Percentiles rank a stretch among this genome's conserved stretches.
phyloP scores from a whole-genome alignment of 2,113 vertebrate genomes.

The Podarcis raffonei region DNA sequence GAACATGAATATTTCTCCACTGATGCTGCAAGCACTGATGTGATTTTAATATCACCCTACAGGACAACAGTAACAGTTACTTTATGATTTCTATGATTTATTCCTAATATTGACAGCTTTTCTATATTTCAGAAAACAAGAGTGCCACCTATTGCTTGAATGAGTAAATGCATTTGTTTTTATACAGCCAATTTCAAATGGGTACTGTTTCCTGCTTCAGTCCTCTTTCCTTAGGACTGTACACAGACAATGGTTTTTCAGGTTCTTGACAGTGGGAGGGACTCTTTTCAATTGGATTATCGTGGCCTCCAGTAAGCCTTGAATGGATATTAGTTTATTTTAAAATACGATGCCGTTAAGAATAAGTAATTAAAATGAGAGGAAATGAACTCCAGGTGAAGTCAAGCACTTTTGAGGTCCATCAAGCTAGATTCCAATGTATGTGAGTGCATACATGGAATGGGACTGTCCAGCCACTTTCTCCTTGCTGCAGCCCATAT shows the following conservation, averaged over 20 bases:
- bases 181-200: fast-evolving
- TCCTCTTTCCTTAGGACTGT: fast-evolving
- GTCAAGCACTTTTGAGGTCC: background rate
- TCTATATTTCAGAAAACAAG: constrained; percentile 49
- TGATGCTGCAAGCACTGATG: fast-evolving
- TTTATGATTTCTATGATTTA: background rate
- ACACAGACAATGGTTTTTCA: background rate
- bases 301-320: background rate
- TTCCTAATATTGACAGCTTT: fast-evolving
- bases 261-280: background rate
- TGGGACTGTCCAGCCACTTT: background rate
- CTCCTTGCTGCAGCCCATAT: background rate
- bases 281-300: background rate
- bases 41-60: background rate
- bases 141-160: constrained; percentile 71
- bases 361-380: background rate
- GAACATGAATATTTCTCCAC: background rate
- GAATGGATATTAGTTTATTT: background rate
- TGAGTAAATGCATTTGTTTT: constrained; percentile 30
- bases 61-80: background rate
- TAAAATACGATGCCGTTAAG: background rate
- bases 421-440: background rate
- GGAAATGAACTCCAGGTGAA: background rate
- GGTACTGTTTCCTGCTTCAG: background rate
- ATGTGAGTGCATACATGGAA: background rate